phyloP scores from a whole-genome alignment of 2,113 vertebrate species.

The Sinocyclocheilus maitianheensis region DNA sequence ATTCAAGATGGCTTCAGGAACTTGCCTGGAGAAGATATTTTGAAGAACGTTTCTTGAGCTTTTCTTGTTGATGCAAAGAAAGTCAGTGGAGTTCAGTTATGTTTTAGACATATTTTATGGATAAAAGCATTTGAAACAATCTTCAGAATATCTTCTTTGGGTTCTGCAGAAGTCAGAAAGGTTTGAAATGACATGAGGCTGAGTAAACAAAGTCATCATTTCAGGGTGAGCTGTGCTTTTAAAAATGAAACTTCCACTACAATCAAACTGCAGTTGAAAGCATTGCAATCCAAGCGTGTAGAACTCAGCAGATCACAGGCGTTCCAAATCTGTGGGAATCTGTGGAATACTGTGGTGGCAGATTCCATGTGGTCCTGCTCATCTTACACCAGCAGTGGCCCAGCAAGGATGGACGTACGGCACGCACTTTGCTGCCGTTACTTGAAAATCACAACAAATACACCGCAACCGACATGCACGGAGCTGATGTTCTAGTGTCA shows the following conservation, averaged over 20 bases:
- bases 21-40: neutral
- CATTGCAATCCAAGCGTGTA: neutral
- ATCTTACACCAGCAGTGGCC: slow-evolving; percentile 5
- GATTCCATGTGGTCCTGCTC: slow-evolving; percentile 1
- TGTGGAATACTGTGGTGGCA: neutral
- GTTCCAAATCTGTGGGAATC: neutral
- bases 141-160: neutral
- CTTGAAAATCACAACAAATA: slow-evolving; percentile 31
- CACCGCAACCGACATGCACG: slow-evolving; percentile 31
- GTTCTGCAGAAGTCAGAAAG: neutral
- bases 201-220: neutral
- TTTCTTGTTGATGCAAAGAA: neutral
- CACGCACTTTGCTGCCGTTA: slow-evolving; percentile 8
- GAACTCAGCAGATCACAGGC: neutral
- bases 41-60: neutral
- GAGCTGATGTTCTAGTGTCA: slow-evolving; percentile 35
- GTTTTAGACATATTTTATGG: neutral
- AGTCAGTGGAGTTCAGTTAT: neutral
- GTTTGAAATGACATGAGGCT: neutral
- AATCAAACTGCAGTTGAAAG: neutral
- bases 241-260: neutral
- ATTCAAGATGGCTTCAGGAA: neutral
- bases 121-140: neutral
- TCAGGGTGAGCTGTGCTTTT: neutral
- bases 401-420: neutral